Evolutionary conservation across 2,113 vertebrate genomes (phyloP).

Genomic region (Phoxinus phoxinus): DNA sequence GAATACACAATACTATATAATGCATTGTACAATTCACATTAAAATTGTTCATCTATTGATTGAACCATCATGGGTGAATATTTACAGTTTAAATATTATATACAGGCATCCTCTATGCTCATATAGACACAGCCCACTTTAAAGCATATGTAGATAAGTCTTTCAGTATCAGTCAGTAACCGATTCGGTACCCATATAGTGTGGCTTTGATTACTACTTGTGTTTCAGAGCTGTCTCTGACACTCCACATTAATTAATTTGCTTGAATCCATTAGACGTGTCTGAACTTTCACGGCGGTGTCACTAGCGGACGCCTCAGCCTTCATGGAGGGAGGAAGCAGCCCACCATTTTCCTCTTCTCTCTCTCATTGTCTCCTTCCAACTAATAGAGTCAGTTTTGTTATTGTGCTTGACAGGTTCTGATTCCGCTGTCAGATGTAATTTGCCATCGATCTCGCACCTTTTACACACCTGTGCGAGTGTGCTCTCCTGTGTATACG

Average conservation of each 20-base stretch:
- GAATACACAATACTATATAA: no score
- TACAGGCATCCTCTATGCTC: no score
- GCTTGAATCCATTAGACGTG: neutral
- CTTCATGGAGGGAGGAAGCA: constrained; percentile 7
- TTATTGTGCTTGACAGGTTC: constrained; percentile 91
- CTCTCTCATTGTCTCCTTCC: constrained; percentile 54
- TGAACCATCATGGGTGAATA: no score
- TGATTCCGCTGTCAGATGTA: constrained; percentile 88
- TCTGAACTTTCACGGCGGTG: neutral
- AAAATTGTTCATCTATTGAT: no score
- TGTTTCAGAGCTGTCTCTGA: neutral
- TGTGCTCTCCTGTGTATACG: neutral
- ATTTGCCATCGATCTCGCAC: constrained; percentile 45
- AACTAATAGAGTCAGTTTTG: constrained; percentile 67
- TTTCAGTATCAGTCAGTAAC: neutral
- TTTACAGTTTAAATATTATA: no score
- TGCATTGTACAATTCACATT: no score
- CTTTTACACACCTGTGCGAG: constrained; percentile 33
- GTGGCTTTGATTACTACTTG: neutral
- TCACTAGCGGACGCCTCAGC: neutral
- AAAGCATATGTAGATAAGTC: neutral
- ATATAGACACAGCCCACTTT: neutral
- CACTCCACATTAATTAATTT: neutral
- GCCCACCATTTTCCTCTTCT: constrained; percentile 46
- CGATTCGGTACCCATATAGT: neutral